These are phyloP conservation scores for Anhinga anhinga DNA, from an alignment of 2,113 vertebrate genomes.

Conservation along the genomic window DNA sequence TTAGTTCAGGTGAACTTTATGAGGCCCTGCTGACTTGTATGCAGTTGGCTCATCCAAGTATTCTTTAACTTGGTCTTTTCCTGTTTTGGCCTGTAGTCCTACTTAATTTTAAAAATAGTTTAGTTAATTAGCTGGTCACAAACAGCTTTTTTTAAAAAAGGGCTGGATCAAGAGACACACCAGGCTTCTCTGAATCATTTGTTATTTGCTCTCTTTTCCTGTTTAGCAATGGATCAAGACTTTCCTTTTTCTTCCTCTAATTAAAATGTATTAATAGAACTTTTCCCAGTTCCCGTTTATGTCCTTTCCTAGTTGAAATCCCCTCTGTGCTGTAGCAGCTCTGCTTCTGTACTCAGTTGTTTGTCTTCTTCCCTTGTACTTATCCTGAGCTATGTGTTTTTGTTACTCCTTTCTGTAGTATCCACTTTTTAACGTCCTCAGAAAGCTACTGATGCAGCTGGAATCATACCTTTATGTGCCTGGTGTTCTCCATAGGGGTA, in stretches of 20 bases:
- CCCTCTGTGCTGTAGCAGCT: background rate
- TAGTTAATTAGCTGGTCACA: background rate
- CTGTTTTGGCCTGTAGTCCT: constrained; percentile 23
- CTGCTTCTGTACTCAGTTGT: background rate
- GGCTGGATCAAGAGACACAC: background rate
- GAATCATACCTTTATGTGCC: background rate
- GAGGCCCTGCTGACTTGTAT: background rate
- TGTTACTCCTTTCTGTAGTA: background rate
- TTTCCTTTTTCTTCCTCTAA: constrained; percentile 63
- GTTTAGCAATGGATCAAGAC: constrained; percentile 33
- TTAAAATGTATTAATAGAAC: constrained; percentile 48
- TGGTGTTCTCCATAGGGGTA: background rate
- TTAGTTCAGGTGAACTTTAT: background rate
- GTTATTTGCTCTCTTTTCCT: constrained; percentile 45
- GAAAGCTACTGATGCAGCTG: background rate
- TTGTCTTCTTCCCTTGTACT: background rate
- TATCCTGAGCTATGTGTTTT: background rate
- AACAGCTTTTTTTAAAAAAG: background rate
- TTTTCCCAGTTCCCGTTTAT: background rate
- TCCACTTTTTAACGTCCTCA: background rate
- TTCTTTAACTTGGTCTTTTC: constrained; percentile 19
- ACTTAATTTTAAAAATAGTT: constrained; percentile 12
- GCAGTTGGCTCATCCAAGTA: background rate
- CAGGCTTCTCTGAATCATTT: background rate
- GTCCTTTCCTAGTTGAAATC: background rate